Conservation (phyloP, 2,797 vertebrate genomes). For the Acipenser oxyrinchus region DNA sequence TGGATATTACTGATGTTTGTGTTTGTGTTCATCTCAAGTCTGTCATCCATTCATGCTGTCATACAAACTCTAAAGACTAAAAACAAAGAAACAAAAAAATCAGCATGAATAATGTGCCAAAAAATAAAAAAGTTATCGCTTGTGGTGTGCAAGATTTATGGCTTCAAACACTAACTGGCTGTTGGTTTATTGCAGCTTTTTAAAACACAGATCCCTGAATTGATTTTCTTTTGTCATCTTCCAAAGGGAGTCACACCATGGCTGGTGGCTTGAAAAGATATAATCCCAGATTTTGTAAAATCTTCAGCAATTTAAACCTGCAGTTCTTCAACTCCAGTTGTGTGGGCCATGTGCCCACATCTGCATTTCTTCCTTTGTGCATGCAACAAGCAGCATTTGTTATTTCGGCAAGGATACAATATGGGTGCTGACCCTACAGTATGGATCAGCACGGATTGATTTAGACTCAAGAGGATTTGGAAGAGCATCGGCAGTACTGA, state of each 20-base stretch:
- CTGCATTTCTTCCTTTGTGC: background rate
- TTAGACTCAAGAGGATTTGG: slow-evolving; percentile 26
- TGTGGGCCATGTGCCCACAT: slow-evolving; percentile 26
- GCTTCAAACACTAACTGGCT: slow-evolving; percentile 55
- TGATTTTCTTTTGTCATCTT: slow-evolving; percentile 61
- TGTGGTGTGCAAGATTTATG: slow-evolving; percentile 56
- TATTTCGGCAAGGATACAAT: slow-evolving; percentile 22
- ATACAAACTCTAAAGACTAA: slow-evolving; percentile 61
- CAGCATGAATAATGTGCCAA: slow-evolving; percentile 74
- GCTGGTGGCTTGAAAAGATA: slow-evolving; percentile 90
- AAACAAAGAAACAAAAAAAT: slow-evolving; percentile 34
- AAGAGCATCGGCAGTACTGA: background rate
- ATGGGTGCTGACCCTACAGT: slow-evolving; percentile 21
- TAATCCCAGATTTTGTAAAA: slow-evolving; percentile 41
- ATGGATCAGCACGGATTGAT: slow-evolving; percentile 13
- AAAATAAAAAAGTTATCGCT: slow-evolving; percentile 51
- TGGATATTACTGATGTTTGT: slow-evolving; percentile 49
- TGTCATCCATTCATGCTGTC: slow-evolving; percentile 42
- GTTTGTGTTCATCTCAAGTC: slow-evolving; percentile 52
- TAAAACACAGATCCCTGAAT: slow-evolving; percentile 48
- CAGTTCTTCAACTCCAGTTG: slow-evolving; percentile 53
- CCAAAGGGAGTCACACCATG: slow-evolving; percentile 96
- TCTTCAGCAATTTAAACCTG: slow-evolving; percentile 45
- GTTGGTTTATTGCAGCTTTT: slow-evolving; percentile 19
- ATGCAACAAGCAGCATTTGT: slow-evolving; percentile 16